Conservation (phyloP, 2,888 invertebrate genomes). For the Empis stercorea region DNA sequence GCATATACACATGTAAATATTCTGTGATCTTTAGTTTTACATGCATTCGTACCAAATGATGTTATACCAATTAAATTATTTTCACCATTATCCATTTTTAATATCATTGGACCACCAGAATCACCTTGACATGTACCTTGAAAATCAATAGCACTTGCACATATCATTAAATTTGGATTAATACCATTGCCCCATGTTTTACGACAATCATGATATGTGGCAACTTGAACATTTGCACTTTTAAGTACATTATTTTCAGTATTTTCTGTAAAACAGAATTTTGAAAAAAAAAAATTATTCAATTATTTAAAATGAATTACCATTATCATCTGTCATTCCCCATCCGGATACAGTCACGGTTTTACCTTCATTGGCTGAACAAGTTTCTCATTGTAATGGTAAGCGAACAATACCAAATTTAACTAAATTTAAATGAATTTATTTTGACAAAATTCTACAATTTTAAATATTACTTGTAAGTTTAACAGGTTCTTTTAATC, state of each 20-base stretch:
- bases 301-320: not conserved
- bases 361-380: not conserved
- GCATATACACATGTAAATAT: too few relatives aligned
- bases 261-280: not conserved
- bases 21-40: too few relatives aligned
- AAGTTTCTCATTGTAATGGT: not conserved
- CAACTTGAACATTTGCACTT: not conserved
- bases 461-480: conserved; percentile 4
- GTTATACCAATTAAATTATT: conserved; percentile 25
- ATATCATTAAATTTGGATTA: conserved; percentile 1
- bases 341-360: not conserved
- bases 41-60: conserved; percentile 22
- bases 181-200: not conserved
- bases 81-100: conserved; percentile 15
- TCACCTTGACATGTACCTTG: conserved; percentile 4
- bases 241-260: not conserved
- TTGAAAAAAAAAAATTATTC: too few relatives aligned
- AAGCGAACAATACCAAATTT: not conserved
- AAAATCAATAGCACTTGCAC: not conserved
- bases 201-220: not conserved
- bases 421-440: not conserved
- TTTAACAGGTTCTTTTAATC: conserved; percentile 3
- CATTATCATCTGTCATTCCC: not conserved
- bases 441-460: too few relatives aligned
- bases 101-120: conserved; percentile 15